A percentile compares a stretch with the other conserved stretches of the same genome.
phyloP scores from a whole-genome alignment of 2,113 vertebrate species.

The Hystrix cristata region DNA sequence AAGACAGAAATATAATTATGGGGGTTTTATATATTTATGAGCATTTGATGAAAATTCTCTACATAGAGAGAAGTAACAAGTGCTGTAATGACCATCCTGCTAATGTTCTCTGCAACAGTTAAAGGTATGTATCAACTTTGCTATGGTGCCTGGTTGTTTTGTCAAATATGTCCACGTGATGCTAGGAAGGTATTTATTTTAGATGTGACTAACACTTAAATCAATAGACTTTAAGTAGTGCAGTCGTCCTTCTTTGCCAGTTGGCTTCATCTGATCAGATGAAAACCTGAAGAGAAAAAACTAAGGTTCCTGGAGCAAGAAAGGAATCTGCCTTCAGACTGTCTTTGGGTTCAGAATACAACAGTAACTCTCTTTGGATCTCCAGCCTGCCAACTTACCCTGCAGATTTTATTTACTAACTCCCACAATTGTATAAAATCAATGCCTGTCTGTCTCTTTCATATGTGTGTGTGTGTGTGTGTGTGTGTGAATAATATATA shows the following conservation, averaged over 20 bases:
- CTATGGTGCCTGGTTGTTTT: not conserved
- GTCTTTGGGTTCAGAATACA: not conserved
- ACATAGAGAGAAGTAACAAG: not conserved
- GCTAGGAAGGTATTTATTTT: not conserved
- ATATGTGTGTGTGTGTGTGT: not conserved
- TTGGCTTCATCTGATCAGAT: not conserved
- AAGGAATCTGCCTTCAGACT: not conserved
- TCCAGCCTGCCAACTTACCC: not conserved
- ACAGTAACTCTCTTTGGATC: not conserved
- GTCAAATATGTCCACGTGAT: not conserved
- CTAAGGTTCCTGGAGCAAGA: not conserved
- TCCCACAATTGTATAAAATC: not conserved
- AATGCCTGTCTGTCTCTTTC: not conserved
- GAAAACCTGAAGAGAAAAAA: not conserved
- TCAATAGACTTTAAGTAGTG: not conserved
- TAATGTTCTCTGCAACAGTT: not conserved
- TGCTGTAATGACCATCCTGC: not conserved
- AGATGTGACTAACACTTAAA: not conserved
- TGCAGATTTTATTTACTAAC: not conserved
- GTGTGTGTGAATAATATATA: too few species aligned
- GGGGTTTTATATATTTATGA: not conserved
- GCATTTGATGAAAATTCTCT: not conserved
- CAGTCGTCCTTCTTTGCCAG: not conserved
- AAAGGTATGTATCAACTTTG: not conserved
- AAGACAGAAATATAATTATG: not conserved